Base-by-base conservation (phyloP, 2,113 vertebrate species). In the Ameiurus melas region DNA sequence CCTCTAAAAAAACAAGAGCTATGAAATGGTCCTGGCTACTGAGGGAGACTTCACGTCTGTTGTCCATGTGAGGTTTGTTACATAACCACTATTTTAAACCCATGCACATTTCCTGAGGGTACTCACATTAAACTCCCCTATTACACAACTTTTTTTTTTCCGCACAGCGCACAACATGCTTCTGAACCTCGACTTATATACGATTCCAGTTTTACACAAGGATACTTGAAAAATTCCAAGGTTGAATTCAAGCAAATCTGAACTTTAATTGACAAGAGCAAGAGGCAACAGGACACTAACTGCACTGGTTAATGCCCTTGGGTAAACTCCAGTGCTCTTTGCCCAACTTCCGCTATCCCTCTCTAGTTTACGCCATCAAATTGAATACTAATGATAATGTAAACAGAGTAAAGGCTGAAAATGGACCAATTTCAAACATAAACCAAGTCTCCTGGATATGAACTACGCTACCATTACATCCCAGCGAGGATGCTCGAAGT, bases 51-150 rank as follows among this genome's bases (percentile, higher is more conserved):
- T 87, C 53, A 83, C 53, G 87, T 85, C 86, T 90, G 33, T 39
- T 27, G 66, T 85, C 64, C 86, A 89, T 77, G 77, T 85, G 89
- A 88, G 83, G 73, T 78, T 81, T 84, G 43, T 92, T 91, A 91
- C 77, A 79, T 91, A 93, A 93, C 43, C 75, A 17, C 90, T 91
- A 87, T 90, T 91, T 90, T 91, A 91, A 85, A 89, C 85, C 60
- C 81, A 78, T 81, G 87, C 84, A 88, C 88, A 86, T 90, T 91
- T 92, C 91, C 91, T 87, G 55, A 83, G 84, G 86, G 84, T 62
- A 68, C 53, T 88, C 88, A 64, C 66, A 88, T 89, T 87, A 83
- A 86, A 90, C 43, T 78, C 7, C 80, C 85, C 77, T 90, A 22
- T 16, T 83, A 47, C 71, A n/a, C 39, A 57, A 47, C 75, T 55